Evolutionary conservation across 2,797 vertebrate genomes (phyloP), one percentile per base, ranked within the genome.

Genomic region (Lates japonicus): DNA sequence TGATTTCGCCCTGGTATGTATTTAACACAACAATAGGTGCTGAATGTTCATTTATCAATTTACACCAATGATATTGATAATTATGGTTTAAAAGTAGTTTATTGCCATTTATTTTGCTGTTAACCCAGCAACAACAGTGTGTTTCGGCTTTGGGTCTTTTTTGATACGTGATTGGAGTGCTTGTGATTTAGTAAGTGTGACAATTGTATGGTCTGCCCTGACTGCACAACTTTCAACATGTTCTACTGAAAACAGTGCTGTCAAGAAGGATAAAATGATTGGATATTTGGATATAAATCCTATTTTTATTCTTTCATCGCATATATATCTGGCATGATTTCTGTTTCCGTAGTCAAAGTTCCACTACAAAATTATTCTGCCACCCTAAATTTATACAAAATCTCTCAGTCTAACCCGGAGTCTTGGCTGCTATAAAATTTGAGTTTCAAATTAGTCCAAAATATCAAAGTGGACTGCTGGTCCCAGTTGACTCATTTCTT

Each of bases 141-240:
- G 11, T 58, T 78, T 74, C n/a, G n/a, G n/a, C n/a, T n/a, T n/a
- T n/a, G n/a, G n/a, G n/a, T 52, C 41, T 2, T 1, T 39, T 2
- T 0, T 76, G 37, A 25, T 68, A n/a, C 3, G 1, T 3, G 1
- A 4, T 37, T 19, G 20, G 2, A 33, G 1, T 0, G 4, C 1
- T 19, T 5, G 0, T 44, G 16, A 11, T 70, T 22, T 5, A 2
- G 63, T 85, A 70, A 78, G 76, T 77, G 9, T 78, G 6, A 63
- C 9, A n/a, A n/a, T n/a, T 72, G 3, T 4, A n/a, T 37, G 4
- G 11, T 54, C n/a, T n/a, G n/a, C 54, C 22, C 2, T 14, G 7
- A 39, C 41, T 25, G 49, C 22, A 54, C 1, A 54, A 44, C 41
- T 22, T 65, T 51, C 22, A 42, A 46, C 9, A 20, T 33, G 19